These are phyloP conservation scores for Sebastes alutus DNA, from an alignment of 2,797 vertebrate genomes.

Conservation along the genomic window DNA sequence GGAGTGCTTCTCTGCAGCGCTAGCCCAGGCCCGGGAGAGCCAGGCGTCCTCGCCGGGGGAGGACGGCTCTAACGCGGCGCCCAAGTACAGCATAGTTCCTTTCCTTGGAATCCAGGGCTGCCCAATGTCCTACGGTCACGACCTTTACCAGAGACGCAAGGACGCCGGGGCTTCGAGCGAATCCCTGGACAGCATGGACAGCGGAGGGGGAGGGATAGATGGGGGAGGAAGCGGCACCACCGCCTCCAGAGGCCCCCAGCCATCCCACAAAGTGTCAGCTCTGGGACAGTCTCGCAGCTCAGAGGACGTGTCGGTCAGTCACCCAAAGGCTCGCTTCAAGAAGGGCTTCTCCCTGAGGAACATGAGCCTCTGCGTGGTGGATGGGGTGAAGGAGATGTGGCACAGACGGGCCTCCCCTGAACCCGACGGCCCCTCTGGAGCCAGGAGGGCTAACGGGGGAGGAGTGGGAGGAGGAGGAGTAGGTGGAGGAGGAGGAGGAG, in stretches of 20 bases:
- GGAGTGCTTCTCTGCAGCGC: constrained; percentile 89
- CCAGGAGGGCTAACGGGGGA: constrained; percentile 81
- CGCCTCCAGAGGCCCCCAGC: constrained; percentile 75
- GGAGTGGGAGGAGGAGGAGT: constrained; percentile 74
- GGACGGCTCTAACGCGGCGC: constrained; percentile 70
- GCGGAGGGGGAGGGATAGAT: constrained; percentile 74
- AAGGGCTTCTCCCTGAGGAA: constrained; percentile 97
- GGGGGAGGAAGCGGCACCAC: constrained; percentile 67
- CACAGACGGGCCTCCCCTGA: constrained; percentile 92
- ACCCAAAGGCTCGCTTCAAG: constrained; percentile 90
- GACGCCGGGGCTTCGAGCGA: constrained; percentile 88
- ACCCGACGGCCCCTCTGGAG: constrained; percentile 70
- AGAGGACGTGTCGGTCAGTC: constrained; percentile 89
- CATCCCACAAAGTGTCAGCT: constrained; percentile 84
- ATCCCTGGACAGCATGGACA: constrained; percentile 91
- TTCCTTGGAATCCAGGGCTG: constrained; percentile 92
- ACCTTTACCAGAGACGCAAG: constrained; percentile 83
- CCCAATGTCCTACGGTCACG: constrained; percentile 87
- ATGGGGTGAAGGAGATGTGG: constrained; percentile 97
- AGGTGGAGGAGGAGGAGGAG: constrained; percentile 71
- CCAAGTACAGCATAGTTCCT: constrained; percentile 90
- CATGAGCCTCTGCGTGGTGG: constrained; percentile 97
- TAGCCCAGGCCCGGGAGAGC: constrained; percentile 83
- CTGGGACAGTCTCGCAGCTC: constrained; percentile 95
- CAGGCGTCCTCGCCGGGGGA: constrained; percentile 62